Percentiles rank a stretch among this genome's conserved stretches.
Evolutionary conservation across 1,140 invertebrate genomes (phyloP).

Genomic region (Temnothorax curvispinosus): DNA sequence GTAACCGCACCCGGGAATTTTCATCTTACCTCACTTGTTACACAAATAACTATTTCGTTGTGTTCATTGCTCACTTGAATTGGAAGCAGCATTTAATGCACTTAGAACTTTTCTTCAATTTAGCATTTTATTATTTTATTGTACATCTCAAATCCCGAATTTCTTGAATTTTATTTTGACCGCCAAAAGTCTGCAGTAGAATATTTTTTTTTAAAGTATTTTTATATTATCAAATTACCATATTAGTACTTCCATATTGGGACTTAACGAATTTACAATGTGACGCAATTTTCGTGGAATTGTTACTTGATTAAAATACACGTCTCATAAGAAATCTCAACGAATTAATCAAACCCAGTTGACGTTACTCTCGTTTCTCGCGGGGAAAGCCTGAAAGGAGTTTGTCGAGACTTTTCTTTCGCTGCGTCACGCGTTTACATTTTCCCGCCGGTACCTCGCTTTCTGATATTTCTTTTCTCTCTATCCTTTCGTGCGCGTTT

Average conservation of each 20-base stretch:
- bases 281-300: background rate
- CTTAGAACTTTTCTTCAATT: background rate
- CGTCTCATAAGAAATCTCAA: slow-evolving; percentile 9
- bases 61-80: background rate
- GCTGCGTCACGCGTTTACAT: slow-evolving; percentile 37
- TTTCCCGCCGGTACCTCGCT: slow-evolving; percentile 31
- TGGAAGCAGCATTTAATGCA: background rate
- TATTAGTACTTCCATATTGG: background rate
- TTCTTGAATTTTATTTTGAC: background rate
- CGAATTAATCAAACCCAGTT: slow-evolving; percentile 17
- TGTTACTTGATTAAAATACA: background rate
- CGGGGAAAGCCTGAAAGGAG: background rate
- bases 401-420: slow-evolving; percentile 33
- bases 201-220: background rate
- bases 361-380: slow-evolving; percentile 1
- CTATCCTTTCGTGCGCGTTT: slow-evolving; percentile 26
- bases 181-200: background rate
- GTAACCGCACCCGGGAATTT: too few species aligned
- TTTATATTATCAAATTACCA: background rate
- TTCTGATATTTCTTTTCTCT: slow-evolving; percentile 48
- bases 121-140: background rate
- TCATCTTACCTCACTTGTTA: too few species aligned
- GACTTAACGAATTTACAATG: background rate
- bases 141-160: background rate
- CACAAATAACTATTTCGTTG: too few species aligned